Evolutionary conservation across 2,888 invertebrate genomes (phyloP).

Genomic region (Tethea ocularis): DNA sequence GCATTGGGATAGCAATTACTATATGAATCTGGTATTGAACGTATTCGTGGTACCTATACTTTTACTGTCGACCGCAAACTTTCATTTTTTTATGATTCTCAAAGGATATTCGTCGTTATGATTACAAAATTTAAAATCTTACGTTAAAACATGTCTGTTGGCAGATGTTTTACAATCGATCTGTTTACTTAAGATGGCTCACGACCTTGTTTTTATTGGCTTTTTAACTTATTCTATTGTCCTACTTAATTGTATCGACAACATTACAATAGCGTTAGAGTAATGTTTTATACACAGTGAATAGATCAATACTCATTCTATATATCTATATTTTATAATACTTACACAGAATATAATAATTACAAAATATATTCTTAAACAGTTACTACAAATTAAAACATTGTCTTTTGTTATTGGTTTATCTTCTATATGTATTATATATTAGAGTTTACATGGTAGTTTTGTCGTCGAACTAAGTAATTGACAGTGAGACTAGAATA

Average conservation of each 20-base stretch:
- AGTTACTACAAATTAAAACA: no score
- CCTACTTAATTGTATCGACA: constrained; percentile 9
- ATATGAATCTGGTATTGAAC: constrained; percentile 54
- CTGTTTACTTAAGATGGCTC: constrained; percentile 19
- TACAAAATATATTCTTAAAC: no score
- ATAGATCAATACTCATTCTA: not conserved
- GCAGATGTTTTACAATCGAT: constrained; percentile 34
- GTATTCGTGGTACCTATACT: constrained; percentile 51
- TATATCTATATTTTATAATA: not conserved
- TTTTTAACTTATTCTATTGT: constrained; percentile 12
- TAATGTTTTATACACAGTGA: not conserved
- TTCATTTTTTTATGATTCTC: constrained; percentile 56
- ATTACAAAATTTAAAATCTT: constrained; percentile 26
- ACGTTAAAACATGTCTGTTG: constrained; percentile 21
- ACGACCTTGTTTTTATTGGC: constrained; percentile 18
- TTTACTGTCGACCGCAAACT: constrained; percentile 63
- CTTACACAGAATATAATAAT: not conserved
- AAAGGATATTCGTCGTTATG: constrained; percentile 24
- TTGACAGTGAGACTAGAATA: no score
- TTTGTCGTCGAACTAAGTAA: no score
- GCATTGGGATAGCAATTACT: constrained; percentile 62
- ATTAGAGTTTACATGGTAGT: no score
- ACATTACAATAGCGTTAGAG: constrained; percentile 9
- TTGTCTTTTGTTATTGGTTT: no score
- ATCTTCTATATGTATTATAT: not conserved